phyloP scores from a whole-genome alignment of 2,113 vertebrate genomes.

The Orthochromis indermauri region DNA sequence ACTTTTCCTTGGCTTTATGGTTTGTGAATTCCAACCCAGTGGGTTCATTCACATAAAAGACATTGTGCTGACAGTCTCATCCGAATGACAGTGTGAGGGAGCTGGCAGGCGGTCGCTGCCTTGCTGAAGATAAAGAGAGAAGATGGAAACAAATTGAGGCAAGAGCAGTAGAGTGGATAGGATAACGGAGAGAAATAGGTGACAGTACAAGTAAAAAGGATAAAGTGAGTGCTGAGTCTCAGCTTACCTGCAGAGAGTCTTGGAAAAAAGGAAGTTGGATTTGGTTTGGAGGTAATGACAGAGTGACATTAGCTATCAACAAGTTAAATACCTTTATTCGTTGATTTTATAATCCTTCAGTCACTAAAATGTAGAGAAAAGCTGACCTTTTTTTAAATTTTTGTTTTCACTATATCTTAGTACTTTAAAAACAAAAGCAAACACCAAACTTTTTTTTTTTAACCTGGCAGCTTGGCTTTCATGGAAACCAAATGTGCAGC shows the following conservation, averaged over 20 bases:
- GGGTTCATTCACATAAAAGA: constrained; percentile 4
- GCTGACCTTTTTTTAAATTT: not conserved
- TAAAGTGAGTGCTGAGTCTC: not conserved
- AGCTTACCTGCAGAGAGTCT: not conserved
- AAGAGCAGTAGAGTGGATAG: not conserved
- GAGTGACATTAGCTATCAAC: not conserved
- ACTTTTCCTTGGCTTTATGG: not conserved
- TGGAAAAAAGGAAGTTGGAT: not conserved
- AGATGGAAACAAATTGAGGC: not conserved
- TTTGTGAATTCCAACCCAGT: not conserved
- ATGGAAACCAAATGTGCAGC: not conserved
- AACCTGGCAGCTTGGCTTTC: not conserved
- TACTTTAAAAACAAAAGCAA: not conserved
- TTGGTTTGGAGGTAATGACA: not conserved
- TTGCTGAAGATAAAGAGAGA: not conserved
- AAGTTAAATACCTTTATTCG: not conserved
- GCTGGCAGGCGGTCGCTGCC: not conserved
- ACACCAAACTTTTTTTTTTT: not conserved
- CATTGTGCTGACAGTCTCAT: not conserved
- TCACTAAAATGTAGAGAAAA: not conserved
- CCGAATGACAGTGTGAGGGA: not conserved
- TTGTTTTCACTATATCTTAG: not conserved
- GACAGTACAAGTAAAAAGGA: not conserved
- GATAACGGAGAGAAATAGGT: not conserved
- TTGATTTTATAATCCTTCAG: not conserved